Conservation (phyloP, 2,888 invertebrate genomes). For the Dicyrtomina minuta region DNA sequence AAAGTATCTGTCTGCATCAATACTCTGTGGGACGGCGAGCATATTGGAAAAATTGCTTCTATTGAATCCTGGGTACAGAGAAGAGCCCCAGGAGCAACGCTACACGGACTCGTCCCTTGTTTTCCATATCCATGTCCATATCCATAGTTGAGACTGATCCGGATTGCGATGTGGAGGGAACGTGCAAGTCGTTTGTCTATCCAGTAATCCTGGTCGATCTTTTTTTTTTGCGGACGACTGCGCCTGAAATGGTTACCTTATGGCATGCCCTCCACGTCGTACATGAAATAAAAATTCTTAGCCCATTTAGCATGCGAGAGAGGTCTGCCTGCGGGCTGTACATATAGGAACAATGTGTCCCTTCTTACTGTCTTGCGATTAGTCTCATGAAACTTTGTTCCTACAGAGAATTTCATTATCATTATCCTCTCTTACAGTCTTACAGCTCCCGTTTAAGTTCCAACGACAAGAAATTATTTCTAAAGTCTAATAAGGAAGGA, state of each 20-base stretch:
- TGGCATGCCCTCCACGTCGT: conserved; percentile 1
- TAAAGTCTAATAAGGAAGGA: neutral
- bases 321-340: neutral
- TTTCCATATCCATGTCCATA: neutral
- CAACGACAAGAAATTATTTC: neutral
- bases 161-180: neutral
- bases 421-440: neutral
- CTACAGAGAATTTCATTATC: neutral
- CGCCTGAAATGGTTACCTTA: conserved; percentile 7
- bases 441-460: neutral
- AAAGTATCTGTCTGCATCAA: no score
- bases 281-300: conserved; percentile 2
- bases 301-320: neutral
- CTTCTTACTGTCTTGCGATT: neutral
- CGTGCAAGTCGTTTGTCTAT: conserved; percentile 28
- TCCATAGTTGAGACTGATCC: neutral
- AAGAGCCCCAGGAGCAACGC: neutral
- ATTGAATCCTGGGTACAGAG: neutral
- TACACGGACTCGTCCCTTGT: neutral
- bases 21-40: no score
- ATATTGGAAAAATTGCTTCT: no score
- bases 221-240: conserved; percentile 12
- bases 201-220: neutral
- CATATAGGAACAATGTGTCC: neutral
- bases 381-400: neutral